A percentile compares a stretch with the other conserved stretches of the same genome.
These are phyloP conservation scores for Delphinus delphis DNA, from an alignment of 2,113 vertebrate species.

Conservation along the genomic window DNA sequence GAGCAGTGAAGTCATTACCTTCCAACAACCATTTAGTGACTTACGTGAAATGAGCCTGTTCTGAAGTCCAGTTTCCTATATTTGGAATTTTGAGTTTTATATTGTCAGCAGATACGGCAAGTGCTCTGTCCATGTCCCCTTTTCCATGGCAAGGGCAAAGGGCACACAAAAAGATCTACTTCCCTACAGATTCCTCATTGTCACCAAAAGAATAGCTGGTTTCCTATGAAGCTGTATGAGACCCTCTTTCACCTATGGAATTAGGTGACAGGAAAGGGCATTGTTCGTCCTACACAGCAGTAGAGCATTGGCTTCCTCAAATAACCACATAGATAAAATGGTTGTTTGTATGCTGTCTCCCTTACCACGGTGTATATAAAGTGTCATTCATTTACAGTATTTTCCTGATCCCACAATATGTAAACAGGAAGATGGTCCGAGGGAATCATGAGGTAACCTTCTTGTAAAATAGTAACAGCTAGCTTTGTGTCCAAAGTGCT, in stretches of 20 bases:
- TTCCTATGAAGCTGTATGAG: not conserved
- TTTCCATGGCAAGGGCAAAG: not conserved
- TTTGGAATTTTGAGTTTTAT: not conserved
- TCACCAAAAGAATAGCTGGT: not conserved
- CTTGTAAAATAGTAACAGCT: constrained; percentile 4
- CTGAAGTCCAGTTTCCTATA: not conserved
- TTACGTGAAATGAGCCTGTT: not conserved
- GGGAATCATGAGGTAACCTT: not conserved
- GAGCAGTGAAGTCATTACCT: not conserved
- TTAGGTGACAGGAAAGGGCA: not conserved
- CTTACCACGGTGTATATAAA: not conserved
- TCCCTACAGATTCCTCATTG: not conserved
- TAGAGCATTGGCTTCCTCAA: not conserved
- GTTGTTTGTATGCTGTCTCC: not conserved
- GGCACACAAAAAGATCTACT: not conserved
- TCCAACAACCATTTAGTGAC: not conserved
- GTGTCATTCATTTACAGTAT: not conserved
- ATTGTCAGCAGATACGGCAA: not conserved
- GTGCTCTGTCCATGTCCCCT: not conserved
- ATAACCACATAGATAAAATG: not conserved
- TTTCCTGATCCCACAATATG: constrained; percentile 2
- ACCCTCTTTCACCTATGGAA: not conserved
- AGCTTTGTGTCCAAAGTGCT: not conserved
- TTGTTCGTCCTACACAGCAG: not conserved
- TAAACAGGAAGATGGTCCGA: not conserved